phyloP scores from a whole-genome alignment of 92 coral and sea anemone species.

The Parazoanthus atlanticus region DNA sequence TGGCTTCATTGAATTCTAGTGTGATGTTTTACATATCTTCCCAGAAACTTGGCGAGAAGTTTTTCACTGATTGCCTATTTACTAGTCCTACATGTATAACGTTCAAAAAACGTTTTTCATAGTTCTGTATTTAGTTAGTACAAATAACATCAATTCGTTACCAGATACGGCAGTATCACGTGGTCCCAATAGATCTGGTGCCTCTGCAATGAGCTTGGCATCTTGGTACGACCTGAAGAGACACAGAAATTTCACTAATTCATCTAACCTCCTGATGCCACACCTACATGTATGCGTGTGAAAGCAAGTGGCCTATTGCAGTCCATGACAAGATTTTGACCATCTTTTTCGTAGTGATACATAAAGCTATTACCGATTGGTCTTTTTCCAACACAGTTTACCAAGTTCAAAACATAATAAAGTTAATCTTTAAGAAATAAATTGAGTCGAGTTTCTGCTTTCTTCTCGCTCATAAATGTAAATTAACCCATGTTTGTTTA shows the following conservation, averaged over 20 bases:
- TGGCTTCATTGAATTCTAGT: too few species aligned
- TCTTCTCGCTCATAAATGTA: too few species aligned
- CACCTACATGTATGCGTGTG: neutral
- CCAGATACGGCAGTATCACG: slow-evolving; percentile 69
- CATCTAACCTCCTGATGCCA: neutral
- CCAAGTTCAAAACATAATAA: too few species aligned
- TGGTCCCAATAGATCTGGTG: slow-evolving; percentile 88
- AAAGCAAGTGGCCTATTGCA: neutral
- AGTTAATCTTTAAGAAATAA: too few species aligned
- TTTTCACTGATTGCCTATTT: neutral
- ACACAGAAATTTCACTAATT: neutral
- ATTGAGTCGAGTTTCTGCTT: too few species aligned
- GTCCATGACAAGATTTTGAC: too few species aligned
- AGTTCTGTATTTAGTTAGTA: neutral
- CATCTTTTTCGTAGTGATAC: too few species aligned
- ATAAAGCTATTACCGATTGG: too few species aligned
- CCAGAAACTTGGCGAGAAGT: neutral
- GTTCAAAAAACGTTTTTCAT: neutral
- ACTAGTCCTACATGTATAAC: neutral
- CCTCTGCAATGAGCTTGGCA: slow-evolving; percentile 79
- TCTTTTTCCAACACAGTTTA: too few species aligned
- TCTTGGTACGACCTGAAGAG: slow-evolving; percentile 67
- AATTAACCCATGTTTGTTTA: too few species aligned
- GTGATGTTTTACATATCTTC: neutral
- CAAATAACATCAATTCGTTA: neutral